A percentile compares a stretch with the other conserved stretches of the same genome.
These are phyloP conservation scores for Plecturocebus donacophilus DNA, from an alignment of 2,113 vertebrate genomes.

Conservation along the genomic window DNA sequence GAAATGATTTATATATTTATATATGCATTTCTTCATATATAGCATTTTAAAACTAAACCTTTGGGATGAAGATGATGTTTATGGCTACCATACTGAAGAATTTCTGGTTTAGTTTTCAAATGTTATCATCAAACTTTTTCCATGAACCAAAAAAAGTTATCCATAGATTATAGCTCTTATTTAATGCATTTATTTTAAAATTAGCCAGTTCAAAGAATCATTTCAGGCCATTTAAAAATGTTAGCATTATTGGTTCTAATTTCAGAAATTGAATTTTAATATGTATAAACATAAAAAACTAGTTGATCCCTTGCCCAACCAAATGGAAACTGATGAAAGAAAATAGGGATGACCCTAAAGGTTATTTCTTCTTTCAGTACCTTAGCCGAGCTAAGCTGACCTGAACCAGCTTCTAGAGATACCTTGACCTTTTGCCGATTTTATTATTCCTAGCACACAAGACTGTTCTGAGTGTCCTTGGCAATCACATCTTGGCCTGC, in stretches of 20 bases:
- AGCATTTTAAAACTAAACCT: slow-evolving; percentile 19
- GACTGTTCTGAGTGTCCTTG: background rate
- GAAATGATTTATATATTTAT: slow-evolving; percentile 17
- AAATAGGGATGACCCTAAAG: background rate
- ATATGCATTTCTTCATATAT: background rate
- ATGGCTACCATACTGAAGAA: background rate
- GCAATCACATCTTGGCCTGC: background rate
- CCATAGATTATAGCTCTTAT: background rate
- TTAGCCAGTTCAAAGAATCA: background rate
- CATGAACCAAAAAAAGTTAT: background rate
- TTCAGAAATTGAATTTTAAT: slow-evolving; percentile 13
- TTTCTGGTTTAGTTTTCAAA: slow-evolving; percentile 19
- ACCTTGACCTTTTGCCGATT: background rate
- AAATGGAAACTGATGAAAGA: background rate
- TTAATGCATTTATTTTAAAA: slow-evolving; percentile 33
- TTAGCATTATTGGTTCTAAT: background rate
- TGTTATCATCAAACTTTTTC: background rate
- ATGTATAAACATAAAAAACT: background rate
- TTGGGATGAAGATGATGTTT: slow-evolving; percentile 16
- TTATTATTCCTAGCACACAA: background rate
- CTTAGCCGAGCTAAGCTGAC: background rate
- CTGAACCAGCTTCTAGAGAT: background rate
- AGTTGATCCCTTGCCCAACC: background rate
- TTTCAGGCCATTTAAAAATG: background rate
- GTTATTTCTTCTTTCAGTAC: background rate